Base-by-base conservation (phyloP, 1,140 invertebrate genomes). In the Trachymyrmex cornetzi region DNA sequence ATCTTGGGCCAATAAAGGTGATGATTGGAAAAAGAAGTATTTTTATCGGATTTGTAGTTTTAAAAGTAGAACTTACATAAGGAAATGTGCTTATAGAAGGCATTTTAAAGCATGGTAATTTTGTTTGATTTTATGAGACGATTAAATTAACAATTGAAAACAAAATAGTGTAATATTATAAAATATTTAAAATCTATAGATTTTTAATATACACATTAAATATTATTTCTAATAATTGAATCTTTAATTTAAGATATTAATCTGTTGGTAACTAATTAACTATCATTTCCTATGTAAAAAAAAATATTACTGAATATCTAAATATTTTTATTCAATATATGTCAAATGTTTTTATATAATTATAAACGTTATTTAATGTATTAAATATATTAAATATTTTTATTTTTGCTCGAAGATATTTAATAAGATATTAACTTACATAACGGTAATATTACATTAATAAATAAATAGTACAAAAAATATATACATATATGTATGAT, bases 91-190 rank as follows among this genome's bases (percentile, higher is more conserved):
- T 7, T 38, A 3, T 48, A 48, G 3, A 1, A 24, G n/a, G 3
- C 0, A 11, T 38, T 44, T 69, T 22, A 9, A 44, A 6, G 1
- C n/a, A 11, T 14, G 30, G 11, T 19, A 6, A 48, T 7, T 12
- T 69, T 24, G 11, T 44, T 24, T 16, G 2, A 67, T 48, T 44
- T 44, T 22, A 7, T 14, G 2, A 11, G 5, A 69, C 2, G 19
- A 67, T n/a, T 66, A 12, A 38, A 67, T 67, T 67, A 44, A 16
- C n/a, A 69, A 69, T 48, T 48, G 3, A 69, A 48, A 24, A 16
- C 24, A 48, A 14, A 5, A 24, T 5, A 24, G 14, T 69, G 0
- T 24, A 69, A 67, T 67, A 22, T 48, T 48, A 48, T 3, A 48
- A 48, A 14, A 48, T 48, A 48, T 48, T 48, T 48, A 48, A 48